Base-by-base conservation (phyloP, 2,888 invertebrate species). In the Bedellia somnulentella region DNA sequence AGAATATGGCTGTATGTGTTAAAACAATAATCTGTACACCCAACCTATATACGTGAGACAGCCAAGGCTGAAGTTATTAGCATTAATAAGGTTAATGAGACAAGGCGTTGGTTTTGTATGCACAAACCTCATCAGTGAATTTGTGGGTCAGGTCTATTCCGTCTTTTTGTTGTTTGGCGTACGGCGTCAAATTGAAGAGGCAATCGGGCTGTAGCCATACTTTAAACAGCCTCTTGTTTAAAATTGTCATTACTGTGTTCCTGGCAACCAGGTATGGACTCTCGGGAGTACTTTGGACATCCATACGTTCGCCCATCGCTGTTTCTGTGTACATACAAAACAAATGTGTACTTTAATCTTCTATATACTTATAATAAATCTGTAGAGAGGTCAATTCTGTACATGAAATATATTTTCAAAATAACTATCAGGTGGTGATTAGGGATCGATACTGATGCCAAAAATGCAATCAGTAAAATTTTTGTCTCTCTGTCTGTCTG, bases 231-330 rank as follows among this genome's bases (percentile, higher is more conserved):
- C 79, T 57, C 52, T 53, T 60, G 46, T 60, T 76, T 2, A 78
- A 44, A 29, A 77, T 67, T 15, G 57, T 51, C 52, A 78, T 67
- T 11, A 66, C 60, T 1, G 55, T 67, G 38, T 56, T 60, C n/a
- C 82, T 71, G 12, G 81, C 79, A 31, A 67, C 60, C 13, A 82
- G 67, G 52, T 83, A 85, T n/a, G 78, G 75, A 0, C 79, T 76
- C 31, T 82, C 76, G 0, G 58, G 56, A 1, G 68, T 60, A 25
- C 71, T 64, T 44, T 81, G 80, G 1, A 80, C 78, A 32, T 80
- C 68, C 50, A 86, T 78, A 27, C 76, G 67, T 34, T 80, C 75
- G 1, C 87, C 87, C 87, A 88, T 86, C 1, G 86, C 84, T 2
- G 86, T 84, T 52, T 87, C 86, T 83, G 32, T 27, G 13, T 22